Evolutionary conservation across 2,113 vertebrate species (phyloP), one percentile per base, ranked within the genome.

Genomic region (Phalacrocorax pelagicus): DNA sequence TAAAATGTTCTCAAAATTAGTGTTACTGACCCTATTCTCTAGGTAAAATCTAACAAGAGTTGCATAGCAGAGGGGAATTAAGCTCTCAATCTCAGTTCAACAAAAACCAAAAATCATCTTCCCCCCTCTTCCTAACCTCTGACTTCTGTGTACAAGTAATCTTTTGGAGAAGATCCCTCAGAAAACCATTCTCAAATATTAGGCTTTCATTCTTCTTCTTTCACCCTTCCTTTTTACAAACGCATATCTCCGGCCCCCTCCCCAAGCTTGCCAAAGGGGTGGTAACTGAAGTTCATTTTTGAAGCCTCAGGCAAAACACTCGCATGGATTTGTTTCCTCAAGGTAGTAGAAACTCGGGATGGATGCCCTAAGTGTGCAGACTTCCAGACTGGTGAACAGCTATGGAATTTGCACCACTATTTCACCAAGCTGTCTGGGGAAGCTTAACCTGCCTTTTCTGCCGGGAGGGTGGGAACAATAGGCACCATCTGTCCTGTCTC

Each of bases 401-500:
- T 18, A 58, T 3, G 30, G 82, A 86, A 84, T 52, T 15, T 47
- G 75, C 87, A 90, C 81, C 73, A 74, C 86, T 27, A 4, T 63
- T 81, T 88, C 73, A 55, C n/a, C 2, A 4, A 61, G 63, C 82
- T 81, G 58, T 9, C 69, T 86, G 63, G 52, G 54, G 75, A 92
- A 63, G 85, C 54, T 40, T 22, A 82, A 82, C 69, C 42, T 79
- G 65, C 46, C 81, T 61, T 17, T 27, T 58, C 62, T 88, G 92
- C 87, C 10, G 3, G 36, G 62, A 77, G 51, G 10, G 49, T 15
- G 63, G 58, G n/a, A 55, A 74, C 78, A 75, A 77, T 4, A 72
- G 77, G 71, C 42, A 67, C 94, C 96, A 82, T 85, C 94, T 95
- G 97, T 44, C 81, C 94, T 22, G 29, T 57, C 92, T 88, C 69